Evolutionary conservation across 2,888 invertebrate genomes (phyloP).

Genomic region (Pristionchus fissidentatus): DNA sequence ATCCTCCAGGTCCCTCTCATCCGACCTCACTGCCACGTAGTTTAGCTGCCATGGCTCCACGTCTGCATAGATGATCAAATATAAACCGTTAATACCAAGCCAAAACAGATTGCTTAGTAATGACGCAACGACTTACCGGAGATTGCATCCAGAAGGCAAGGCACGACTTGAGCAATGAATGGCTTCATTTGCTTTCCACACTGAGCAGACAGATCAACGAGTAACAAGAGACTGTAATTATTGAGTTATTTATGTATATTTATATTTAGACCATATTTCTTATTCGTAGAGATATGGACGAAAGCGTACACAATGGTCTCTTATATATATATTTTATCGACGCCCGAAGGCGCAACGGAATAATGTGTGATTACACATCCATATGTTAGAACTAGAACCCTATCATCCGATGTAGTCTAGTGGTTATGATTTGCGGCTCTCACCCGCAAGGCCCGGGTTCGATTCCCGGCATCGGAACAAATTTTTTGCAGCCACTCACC

Average conservation of each 20-base stretch:
- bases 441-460: constrained; percentile 69
- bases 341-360: too few relatives aligned
- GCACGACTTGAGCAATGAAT: constrained; percentile 86
- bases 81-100: too few relatives aligned
- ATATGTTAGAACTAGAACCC: background rate
- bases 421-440: constrained; percentile 67
- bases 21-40: constrained; percentile 85
- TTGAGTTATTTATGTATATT: background rate
- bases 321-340: too few relatives aligned
- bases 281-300: too few relatives aligned
- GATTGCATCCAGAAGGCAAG: constrained; percentile 86
- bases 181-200: constrained; percentile 86
- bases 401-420: constrained; percentile 59
- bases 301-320: too few relatives aligned
- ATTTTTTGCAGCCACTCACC: constrained; percentile 52
- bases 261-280: background rate
- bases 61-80: constrained; percentile 77
- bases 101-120: background rate
- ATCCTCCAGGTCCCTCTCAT: constrained; percentile 84
- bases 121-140: constrained; percentile 61
- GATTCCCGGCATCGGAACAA: constrained; percentile 63
- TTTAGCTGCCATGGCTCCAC: constrained; percentile 86
- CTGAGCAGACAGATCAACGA: constrained; percentile 87
- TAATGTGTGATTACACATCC: background rate
- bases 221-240: constrained; percentile 84